Percentiles rank a stretch among this genome's conserved stretches.
phyloP scores from a whole-genome alignment of 1,140 invertebrate species.

The Bombus pyrosoma region DNA sequence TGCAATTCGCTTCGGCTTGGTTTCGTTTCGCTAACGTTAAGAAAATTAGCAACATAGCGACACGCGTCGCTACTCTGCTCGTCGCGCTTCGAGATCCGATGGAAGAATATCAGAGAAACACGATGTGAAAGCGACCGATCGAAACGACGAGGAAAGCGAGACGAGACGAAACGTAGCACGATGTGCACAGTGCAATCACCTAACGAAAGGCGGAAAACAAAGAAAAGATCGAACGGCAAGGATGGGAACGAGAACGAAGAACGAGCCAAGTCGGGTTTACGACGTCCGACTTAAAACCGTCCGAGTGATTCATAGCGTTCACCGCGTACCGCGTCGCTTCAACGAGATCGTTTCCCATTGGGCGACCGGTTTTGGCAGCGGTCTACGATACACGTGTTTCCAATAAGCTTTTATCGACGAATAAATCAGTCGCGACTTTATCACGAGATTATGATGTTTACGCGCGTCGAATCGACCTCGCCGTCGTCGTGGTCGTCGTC shows the following conservation, averaged over 20 bases:
- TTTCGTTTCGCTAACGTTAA: too few species aligned
- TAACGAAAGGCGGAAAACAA: slow-evolving; percentile 25
- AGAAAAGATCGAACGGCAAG: slow-evolving; percentile 8
- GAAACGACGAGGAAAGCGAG: neutral
- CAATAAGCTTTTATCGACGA: slow-evolving; percentile 76
- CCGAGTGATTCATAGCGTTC: slow-evolving; percentile 57
- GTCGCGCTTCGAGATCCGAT: too few species aligned
- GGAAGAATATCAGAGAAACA: too few species aligned
- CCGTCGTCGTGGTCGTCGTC: neutral
- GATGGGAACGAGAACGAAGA: slow-evolving; percentile 27
- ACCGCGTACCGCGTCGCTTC: slow-evolving; percentile 34
- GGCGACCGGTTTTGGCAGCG: slow-evolving; percentile 77
- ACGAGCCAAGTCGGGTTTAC: slow-evolving; percentile 64
- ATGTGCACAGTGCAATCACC: neutral
- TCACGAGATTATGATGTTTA: slow-evolving; percentile 74
- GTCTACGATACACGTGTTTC: slow-evolving; percentile 73
- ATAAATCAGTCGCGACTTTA: slow-evolving; percentile 77
- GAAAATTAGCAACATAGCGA: too few species aligned
- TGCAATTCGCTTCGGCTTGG: neutral
- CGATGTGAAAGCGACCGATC: neutral
- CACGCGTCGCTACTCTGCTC: too few species aligned
- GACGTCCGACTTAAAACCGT: slow-evolving; percentile 75
- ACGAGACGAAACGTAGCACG: neutral
- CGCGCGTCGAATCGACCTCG: slow-evolving; percentile 42
- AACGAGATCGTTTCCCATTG: slow-evolving; percentile 7